phyloP scores from a whole-genome alignment of 2,797 vertebrate genomes.

The Chanos chanos region DNA sequence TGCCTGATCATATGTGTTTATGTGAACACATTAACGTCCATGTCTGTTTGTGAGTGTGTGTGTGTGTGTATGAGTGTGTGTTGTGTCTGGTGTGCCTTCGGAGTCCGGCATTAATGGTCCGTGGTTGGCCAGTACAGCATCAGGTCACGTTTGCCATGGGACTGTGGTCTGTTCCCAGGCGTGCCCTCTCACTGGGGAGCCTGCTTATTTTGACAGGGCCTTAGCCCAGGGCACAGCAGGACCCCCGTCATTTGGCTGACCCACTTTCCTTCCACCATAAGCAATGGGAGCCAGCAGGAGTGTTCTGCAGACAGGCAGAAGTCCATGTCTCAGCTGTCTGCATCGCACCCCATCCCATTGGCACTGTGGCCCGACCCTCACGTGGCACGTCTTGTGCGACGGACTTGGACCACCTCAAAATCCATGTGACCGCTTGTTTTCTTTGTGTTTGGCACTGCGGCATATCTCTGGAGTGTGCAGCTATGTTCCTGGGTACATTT shows the following conservation, averaged over 20 bases:
- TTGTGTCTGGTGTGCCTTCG: background rate
- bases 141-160: background rate
- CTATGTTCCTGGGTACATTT: background rate
- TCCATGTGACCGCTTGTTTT: conserved; percentile 25
- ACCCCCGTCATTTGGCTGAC: conserved; percentile 16
- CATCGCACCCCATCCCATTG: conserved; percentile 3
- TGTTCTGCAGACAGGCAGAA: background rate
- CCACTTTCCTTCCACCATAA: conserved; percentile 16
- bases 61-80: too few species aligned
- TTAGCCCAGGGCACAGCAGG: background rate
- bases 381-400: conserved; percentile 8
- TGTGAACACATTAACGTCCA: background rate
- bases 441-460: too few species aligned
- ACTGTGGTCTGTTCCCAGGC: background rate
- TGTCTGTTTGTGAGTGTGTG: too few species aligned
- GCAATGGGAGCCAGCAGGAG: background rate
- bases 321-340: conserved; percentile 11
- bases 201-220: background rate
- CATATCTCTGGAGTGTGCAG: too few species aligned
- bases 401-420: conserved; percentile 7
- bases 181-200: background rate
- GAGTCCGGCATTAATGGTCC: conserved; percentile 13
- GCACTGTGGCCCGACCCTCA: conserved; percentile 23
- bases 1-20: background rate
- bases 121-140: background rate